Base-by-base conservation (phyloP, 1,140 invertebrate genomes). In the Battus philenor region DNA sequence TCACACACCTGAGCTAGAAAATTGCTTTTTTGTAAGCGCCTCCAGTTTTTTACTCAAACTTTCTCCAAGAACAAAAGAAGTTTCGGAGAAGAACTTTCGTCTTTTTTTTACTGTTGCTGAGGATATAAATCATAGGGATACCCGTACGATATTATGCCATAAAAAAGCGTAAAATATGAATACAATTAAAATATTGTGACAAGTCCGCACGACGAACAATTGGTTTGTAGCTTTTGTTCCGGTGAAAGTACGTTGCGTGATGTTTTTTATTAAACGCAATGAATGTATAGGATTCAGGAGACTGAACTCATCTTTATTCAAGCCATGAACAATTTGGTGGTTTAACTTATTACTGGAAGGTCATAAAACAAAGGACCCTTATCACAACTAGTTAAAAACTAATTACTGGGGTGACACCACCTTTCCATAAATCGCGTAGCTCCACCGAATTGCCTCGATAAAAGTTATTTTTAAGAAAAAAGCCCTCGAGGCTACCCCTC, bases 381-480 rank as follows among this genome's bases (percentile, higher is more conserved):
- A 85, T 82, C 78, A 81, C 63, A 85, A 85, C 78, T 85, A 85
- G 78, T 85, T 82, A 85, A 82, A 82, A 85, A 85, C 78, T 81
- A 85, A 85, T 85, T 85, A 85, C 76, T 51, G 68, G 75, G 72
- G 78, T 79, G 78, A 82, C 81, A 80, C 77, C 75, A 77, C 81
- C 78, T 83, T 80, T 68, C 70, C 69, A 82, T 85, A 81, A 85
- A 83, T 85, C 78, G 48, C 53, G 58, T 43, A 43, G 52, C 79
- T 78, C 73, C 65, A 50, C 75, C 68, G 79, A 80, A 85, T 81
- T 80, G 74, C 75, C 69, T 69, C 73, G 73, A 80, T 76, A 83
- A 85, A 85, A 83, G 77, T 85, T 85, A 85, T 85, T 85, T 85
- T 85, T 82, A 81, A 85, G 79, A 85, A 85, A 80, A 80, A 83